These are phyloP conservation scores for Philopedon plagiatum DNA, from an alignment of 2,888 invertebrate species.

Conservation along the genomic window DNA sequence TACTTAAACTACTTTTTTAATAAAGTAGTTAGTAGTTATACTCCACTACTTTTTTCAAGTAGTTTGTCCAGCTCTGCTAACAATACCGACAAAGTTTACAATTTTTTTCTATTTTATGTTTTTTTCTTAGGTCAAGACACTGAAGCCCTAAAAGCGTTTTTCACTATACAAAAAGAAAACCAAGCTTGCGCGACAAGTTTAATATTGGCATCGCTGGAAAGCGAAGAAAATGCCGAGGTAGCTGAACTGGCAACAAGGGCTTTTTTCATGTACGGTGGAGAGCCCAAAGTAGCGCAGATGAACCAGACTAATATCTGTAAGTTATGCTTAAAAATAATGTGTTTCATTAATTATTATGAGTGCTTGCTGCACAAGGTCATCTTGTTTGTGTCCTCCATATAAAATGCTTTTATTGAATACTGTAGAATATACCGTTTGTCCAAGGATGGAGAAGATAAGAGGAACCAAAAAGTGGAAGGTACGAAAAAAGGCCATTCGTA, in stretches of 20 bases:
- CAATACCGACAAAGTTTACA: no score
- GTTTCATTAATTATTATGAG: constrained; percentile 13
- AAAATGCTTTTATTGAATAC: no score
- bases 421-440: no score
- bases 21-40: no score
- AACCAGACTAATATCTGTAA: constrained; percentile 57
- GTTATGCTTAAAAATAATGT: constrained; percentile 1
- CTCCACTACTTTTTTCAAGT: no score
- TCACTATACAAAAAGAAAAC: constrained; percentile 84
- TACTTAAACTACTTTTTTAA: no score
- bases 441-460: no score
- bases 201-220: constrained; percentile 84
- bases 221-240: constrained; percentile 75
- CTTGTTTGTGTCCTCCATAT: no score
- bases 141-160: constrained; percentile 87
- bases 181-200: constrained; percentile 94
- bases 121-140: constrained; percentile 75
- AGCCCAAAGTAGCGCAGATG: constrained; percentile 69
- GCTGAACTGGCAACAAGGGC: constrained; percentile 93
- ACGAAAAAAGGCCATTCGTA: no score
- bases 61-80: no score
- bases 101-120: not conserved
- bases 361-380: not conserved
- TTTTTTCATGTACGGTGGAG: constrained; percentile 93
- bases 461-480: no score